Percentiles rank a stretch among this genome's conserved stretches.
Evolutionary conservation across 2,113 vertebrate species (phyloP).

Genomic region (Lophura nycthemera): DNA sequence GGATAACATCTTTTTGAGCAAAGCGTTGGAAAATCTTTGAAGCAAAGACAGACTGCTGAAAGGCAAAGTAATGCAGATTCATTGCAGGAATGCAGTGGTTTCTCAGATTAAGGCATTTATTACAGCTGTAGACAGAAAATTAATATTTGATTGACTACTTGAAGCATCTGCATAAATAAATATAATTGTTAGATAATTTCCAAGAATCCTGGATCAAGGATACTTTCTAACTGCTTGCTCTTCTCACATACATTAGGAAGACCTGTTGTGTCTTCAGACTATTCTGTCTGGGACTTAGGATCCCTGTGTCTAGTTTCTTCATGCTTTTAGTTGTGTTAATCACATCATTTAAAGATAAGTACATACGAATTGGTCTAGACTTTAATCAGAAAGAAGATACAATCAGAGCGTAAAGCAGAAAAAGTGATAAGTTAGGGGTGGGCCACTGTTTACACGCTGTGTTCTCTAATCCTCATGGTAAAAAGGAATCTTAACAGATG

Average conservation of each 20-base stretch:
- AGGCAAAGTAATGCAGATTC: background rate
- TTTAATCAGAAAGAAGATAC: background rate
- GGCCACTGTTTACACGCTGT: background rate
- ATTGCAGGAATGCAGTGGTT: background rate
- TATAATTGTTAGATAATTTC: background rate
- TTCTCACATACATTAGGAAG: background rate
- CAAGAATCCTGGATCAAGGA: background rate
- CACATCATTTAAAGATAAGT: background rate
- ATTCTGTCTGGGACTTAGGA: background rate
- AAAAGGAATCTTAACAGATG: background rate
- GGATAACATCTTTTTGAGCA: constrained; percentile 22
- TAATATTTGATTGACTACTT: background rate
- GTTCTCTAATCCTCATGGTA: background rate
- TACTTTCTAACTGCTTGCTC: background rate
- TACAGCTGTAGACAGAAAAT: background rate
- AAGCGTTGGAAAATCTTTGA: background rate
- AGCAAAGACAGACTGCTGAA: background rate
- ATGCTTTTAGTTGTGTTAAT: background rate
- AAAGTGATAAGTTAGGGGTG: background rate
- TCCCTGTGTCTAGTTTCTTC: background rate
- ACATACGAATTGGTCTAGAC: background rate
- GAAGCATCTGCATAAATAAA: background rate
- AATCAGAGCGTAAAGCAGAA: background rate
- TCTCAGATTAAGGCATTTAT: background rate
- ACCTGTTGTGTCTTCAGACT: background rate